A percentile compares a stretch with the other conserved stretches of the same genome.
Conservation (phyloP, 2,797 vertebrate genomes). For the Gallinago solitaria region DNA sequence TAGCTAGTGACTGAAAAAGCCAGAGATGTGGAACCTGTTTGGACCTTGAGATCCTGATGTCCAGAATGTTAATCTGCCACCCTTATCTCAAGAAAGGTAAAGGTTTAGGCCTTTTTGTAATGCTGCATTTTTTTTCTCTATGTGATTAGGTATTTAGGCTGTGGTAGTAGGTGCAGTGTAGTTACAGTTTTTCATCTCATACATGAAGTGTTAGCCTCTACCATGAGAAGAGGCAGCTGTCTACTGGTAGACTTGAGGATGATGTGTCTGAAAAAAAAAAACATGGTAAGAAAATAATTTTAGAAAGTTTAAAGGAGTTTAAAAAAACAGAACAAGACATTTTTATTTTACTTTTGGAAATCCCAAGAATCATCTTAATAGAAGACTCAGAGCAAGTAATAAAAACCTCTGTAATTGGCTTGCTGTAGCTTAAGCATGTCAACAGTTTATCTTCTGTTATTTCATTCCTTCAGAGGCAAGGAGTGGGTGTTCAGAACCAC, state of each 20-base stretch:
- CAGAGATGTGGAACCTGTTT: neutral
- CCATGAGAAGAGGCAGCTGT: neutral
- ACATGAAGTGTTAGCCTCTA: neutral
- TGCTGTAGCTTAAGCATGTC: neutral
- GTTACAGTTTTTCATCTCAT: neutral
- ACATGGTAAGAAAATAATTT: neutral
- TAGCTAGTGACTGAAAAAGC: neutral
- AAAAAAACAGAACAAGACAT: neutral
- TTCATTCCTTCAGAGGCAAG: neutral
- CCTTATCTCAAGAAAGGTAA: neutral
- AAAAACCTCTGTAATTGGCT: neutral
- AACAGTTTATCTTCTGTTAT: neutral
- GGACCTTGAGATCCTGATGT: neutral
- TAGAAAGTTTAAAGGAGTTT: neutral
- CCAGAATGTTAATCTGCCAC: neutral
- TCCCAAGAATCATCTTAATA: neutral
- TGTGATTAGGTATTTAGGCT: neutral
- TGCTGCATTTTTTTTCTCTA: neutral
- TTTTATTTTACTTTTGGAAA: conserved; percentile 14
- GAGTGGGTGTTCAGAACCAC: neutral
- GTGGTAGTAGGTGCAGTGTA: fast-evolving
- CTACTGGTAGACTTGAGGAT: neutral
- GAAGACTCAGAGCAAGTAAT: neutral
- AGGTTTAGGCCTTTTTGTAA: neutral
- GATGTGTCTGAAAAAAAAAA: neutral